Percentiles rank a stretch among this genome's conserved stretches.
phyloP scores from a whole-genome alignment of 2,888 invertebrate species.

The Agriopis marginaria region DNA sequence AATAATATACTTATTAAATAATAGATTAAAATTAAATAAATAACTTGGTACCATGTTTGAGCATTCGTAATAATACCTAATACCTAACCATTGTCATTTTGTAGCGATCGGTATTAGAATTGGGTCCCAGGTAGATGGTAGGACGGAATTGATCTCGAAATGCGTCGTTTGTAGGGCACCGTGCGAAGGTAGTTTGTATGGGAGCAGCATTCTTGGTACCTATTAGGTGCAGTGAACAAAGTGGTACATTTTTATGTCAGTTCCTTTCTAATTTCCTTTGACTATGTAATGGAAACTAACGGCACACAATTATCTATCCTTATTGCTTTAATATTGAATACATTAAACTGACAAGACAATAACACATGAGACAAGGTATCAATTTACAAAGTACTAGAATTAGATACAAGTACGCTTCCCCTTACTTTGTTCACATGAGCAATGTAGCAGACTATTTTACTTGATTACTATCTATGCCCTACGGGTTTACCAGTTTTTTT shows the following conservation, averaged over 20 bases:
- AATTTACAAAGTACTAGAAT: too few species aligned
- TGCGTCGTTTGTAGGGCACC: constrained; percentile 34
- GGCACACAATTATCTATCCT: too few species aligned
- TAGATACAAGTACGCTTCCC: too few species aligned
- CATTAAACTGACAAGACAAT: too few species aligned
- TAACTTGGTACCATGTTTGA: not conserved
- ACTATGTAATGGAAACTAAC: not conserved
- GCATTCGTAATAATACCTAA: not conserved
- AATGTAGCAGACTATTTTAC: too few species aligned
- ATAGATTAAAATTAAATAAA: not conserved
- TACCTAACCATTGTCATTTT: not conserved
- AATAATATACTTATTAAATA: too few species aligned
- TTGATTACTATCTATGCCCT: too few species aligned
- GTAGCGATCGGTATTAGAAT: not conserved
- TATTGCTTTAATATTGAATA: too few species aligned
- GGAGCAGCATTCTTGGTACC: constrained; percentile 16
- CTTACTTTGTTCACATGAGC: too few species aligned
- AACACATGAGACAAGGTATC: too few species aligned
- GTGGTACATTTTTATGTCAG: not conserved
- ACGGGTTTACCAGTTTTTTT: too few species aligned
- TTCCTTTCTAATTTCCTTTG: not conserved
- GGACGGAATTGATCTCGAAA: constrained; percentile 34
- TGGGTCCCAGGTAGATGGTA: constrained; percentile 21
- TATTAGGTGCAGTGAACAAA: constrained; percentile 25
- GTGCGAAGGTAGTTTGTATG: constrained; percentile 20